Conservation (phyloP, 2,113 vertebrate species). For the Erythrolamprus reginae region DNA sequence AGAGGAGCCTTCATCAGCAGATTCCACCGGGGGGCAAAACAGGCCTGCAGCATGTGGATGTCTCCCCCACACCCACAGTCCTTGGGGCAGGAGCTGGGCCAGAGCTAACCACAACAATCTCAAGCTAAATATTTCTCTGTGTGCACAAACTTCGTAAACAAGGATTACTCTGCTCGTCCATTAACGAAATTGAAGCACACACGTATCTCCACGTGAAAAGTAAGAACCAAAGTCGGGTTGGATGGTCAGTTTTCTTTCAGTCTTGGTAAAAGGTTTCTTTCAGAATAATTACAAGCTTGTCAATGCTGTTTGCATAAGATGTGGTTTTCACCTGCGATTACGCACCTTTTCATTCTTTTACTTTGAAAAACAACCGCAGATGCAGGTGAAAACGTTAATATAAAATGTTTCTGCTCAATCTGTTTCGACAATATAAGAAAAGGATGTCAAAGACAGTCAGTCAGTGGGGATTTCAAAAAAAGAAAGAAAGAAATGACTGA, state of each 20-base stretch:
- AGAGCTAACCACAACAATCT: too few relatives aligned
- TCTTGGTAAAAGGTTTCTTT: background rate
- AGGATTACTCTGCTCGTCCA: too few relatives aligned
- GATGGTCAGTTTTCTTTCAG: background rate
- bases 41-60: too few relatives aligned
- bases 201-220: too few relatives aligned
- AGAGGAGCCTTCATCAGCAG: too few relatives aligned
- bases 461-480: background rate
- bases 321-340: background rate
- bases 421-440: background rate
- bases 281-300: background rate
- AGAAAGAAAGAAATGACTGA: background rate
- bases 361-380: constrained; percentile 9
- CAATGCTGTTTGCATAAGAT: background rate
- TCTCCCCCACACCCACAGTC: too few relatives aligned
- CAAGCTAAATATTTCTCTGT: too few relatives aligned
- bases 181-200: background rate
- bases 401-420: background rate
- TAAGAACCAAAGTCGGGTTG: background rate
- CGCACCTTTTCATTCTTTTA: background rate
- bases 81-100: too few relatives aligned
- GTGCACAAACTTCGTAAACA: too few relatives aligned
- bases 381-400: background rate
- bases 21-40: too few relatives aligned
- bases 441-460: background rate